A percentile compares a stretch with the other conserved stretches of the same genome.
These are phyloP conservation scores for Zeus faber DNA, from an alignment of 2,113 vertebrate species.

Conservation along the genomic window DNA sequence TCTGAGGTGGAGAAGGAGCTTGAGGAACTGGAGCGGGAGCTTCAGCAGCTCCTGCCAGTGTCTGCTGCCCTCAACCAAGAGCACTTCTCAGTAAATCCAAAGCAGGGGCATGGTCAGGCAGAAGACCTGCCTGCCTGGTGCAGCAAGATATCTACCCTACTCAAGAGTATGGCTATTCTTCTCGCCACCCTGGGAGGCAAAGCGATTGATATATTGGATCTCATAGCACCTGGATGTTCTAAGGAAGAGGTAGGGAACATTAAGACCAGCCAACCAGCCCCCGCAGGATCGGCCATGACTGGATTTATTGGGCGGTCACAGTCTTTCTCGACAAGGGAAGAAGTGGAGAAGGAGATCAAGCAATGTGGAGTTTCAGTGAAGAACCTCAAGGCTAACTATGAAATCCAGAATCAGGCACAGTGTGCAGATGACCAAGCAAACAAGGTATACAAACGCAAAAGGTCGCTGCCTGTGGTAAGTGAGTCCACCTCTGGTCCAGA, in stretches of 20 bases:
- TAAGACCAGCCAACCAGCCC: slow-evolving; percentile 34
- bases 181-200: slow-evolving; percentile 79
- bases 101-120: slow-evolving; percentile 83
- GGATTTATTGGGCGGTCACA: slow-evolving; percentile 81
- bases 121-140: slow-evolving; percentile 81
- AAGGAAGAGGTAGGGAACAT: slow-evolving; percentile 49
- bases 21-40: slow-evolving; percentile 79
- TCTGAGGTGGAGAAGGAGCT: slow-evolving; percentile 83
- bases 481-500: slow-evolving; percentile 61
- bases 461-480: slow-evolving; percentile 70
- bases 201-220: slow-evolving; percentile 78
- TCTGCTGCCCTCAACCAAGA: slow-evolving; percentile 74
- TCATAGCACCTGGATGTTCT: slow-evolving; percentile 59
- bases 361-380: slow-evolving; percentile 91
- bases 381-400: slow-evolving; percentile 90
- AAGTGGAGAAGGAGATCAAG: slow-evolving; percentile 88
- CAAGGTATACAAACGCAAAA: slow-evolving; percentile 76
- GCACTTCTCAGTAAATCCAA: slow-evolving; percentile 82
- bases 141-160: slow-evolving; percentile 81
- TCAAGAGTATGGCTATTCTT: slow-evolving; percentile 82
- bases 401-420: slow-evolving; percentile 68
- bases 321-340: slow-evolving; percentile 86
- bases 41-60: slow-evolving; percentile 80
- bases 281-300: slow-evolving; percentile 29
- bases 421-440: slow-evolving; percentile 40